These are phyloP conservation scores for Sebastes trivittatus DNA, from an alignment of 2,797 vertebrate genomes.

Conservation along the genomic window DNA sequence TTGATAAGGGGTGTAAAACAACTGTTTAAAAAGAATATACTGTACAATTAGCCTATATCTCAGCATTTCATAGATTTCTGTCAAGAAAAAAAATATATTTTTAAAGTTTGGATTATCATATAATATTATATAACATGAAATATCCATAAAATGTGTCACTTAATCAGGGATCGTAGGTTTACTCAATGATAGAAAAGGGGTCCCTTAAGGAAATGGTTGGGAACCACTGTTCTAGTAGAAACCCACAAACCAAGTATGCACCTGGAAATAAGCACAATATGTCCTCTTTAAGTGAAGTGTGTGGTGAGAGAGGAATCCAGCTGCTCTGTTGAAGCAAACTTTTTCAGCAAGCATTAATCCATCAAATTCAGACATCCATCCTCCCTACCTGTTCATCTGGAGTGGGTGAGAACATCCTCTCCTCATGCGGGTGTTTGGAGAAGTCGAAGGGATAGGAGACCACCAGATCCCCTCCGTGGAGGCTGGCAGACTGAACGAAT, in stretches of 20 bases:
- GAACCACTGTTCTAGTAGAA: not conserved
- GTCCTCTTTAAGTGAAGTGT: not conserved
- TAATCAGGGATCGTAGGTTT: too few species aligned
- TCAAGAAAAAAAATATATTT: too few species aligned
- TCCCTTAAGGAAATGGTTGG: too few species aligned
- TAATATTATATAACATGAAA: too few species aligned
- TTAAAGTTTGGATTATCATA: too few species aligned
- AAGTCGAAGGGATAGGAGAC: constrained; percentile 96
- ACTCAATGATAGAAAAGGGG: too few species aligned
- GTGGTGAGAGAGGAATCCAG: not conserved
- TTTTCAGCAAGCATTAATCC: not conserved
- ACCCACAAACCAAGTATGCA: not conserved
- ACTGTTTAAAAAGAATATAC: too few species aligned
- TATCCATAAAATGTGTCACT: too few species aligned
- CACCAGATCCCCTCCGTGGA: constrained; percentile 96
- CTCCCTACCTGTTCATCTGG: constrained; percentile 91
- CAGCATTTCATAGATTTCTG: too few species aligned
- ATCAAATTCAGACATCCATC: not conserved
- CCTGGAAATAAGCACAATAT: not conserved
- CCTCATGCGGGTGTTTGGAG: constrained; percentile 89
- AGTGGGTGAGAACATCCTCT: constrained; percentile 93
- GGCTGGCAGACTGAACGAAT: constrained; percentile 94
- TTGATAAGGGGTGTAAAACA: too few species aligned
- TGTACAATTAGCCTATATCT: too few species aligned
- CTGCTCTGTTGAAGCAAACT: not conserved